Evolutionary conservation across 2,888 invertebrate species (phyloP).

Genomic region (Drosophila rubida): DNA sequence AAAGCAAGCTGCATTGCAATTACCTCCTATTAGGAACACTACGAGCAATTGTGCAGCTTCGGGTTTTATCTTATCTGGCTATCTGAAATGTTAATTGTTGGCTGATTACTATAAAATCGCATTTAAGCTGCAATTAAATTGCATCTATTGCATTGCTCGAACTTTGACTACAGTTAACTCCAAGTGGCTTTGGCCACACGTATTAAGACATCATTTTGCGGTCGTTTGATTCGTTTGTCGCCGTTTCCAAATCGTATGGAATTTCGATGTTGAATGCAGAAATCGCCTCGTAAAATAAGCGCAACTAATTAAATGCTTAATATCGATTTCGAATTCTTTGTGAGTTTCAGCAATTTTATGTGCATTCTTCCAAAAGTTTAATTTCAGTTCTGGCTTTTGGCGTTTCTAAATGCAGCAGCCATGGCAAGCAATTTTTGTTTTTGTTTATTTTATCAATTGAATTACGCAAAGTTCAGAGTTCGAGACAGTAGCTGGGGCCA

Average conservation of each 20-base stretch:
- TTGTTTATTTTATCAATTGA: constrained; percentile 32
- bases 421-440: not conserved
- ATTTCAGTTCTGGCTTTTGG: not conserved
- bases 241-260: constrained; percentile 10
- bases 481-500: constrained; percentile 39
- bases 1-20: not conserved
- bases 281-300: constrained; percentile 3
- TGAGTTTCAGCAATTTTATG: constrained; percentile 19
- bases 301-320: constrained; percentile 14
- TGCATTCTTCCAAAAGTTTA: constrained; percentile 17
- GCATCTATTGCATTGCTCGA: not conserved
- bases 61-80: not conserved
- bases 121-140: constrained; percentile 7
- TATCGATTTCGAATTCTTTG: constrained; percentile 18
- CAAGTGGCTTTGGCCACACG: not conserved
- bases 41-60: constrained; percentile 2
- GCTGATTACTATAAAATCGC: not conserved
- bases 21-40: not conserved
- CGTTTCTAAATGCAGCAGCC: constrained; percentile 10
- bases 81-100: constrained; percentile 4
- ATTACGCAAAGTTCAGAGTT: constrained; percentile 65
- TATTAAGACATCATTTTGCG: not conserved
- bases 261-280: constrained; percentile 2
- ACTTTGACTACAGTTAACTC: constrained; percentile 2
- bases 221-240: not conserved